These are phyloP conservation scores for Nephrotoma appendiculata DNA, from an alignment of 2,888 invertebrate genomes.

Conservation along the genomic window DNA sequence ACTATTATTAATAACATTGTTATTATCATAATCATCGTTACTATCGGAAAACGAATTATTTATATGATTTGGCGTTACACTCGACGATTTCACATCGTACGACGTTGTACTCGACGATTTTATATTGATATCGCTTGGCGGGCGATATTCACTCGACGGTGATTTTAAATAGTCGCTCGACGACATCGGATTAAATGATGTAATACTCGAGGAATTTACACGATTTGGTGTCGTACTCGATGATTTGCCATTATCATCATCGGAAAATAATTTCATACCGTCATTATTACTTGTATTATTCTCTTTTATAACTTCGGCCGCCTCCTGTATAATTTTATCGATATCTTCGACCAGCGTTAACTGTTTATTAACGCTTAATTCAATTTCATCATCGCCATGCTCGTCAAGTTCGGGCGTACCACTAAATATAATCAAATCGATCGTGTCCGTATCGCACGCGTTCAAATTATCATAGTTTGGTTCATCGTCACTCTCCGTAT, in stretches of 20 bases:
- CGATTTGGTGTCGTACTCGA: constrained; percentile 27
- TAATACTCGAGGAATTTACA: constrained; percentile 29
- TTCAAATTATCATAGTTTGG: constrained; percentile 33
- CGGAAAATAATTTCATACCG: constrained; percentile 15
- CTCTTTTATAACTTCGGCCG: constrained; percentile 18
- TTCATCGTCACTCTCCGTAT: constrained; percentile 13
- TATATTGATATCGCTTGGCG: constrained; percentile 27
- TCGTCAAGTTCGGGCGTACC: constrained; percentile 1
- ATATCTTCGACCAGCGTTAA: constrained; percentile 21
- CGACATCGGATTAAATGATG: constrained; percentile 31
- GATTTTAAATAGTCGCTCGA: constrained; percentile 32
- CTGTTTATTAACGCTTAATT: constrained; percentile 13
- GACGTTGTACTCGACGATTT: constrained; percentile 33
- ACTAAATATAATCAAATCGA: background rate
- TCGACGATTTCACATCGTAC: constrained; percentile 28
- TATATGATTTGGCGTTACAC: constrained; percentile 21
- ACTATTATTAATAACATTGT: constrained; percentile 4
- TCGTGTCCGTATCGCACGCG: background rate
- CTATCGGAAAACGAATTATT: background rate
- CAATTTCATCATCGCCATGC: constrained; percentile 5
- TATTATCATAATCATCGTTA: constrained; percentile 4
- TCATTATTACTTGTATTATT: background rate
- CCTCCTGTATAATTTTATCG: constrained; percentile 30
- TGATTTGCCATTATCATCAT: constrained; percentile 17
- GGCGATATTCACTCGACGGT: constrained; percentile 31